phyloP scores from a whole-genome alignment of 2,888 invertebrate genomes.

The Campoplex nolae region DNA sequence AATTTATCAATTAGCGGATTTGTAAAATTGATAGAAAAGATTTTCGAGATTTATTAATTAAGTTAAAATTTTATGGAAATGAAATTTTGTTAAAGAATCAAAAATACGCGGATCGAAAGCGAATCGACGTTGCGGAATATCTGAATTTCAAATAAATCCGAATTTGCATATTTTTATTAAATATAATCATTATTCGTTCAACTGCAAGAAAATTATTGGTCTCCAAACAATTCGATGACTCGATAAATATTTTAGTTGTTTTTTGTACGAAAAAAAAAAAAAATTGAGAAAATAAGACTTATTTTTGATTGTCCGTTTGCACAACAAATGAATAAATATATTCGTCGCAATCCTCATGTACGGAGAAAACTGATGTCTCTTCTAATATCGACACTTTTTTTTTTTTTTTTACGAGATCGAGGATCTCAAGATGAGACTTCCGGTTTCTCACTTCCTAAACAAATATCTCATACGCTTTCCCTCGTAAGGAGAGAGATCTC shows the following conservation, averaged over 20 bases:
- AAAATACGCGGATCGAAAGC: background rate
- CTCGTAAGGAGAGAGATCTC: conserved; percentile 22
- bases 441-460: conserved; percentile 45
- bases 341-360: background rate
- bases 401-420: background rate
- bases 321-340: background rate
- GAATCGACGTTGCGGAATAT: background rate
- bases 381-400: background rate
- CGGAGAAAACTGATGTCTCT: background rate
- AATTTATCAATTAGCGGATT: conserved; percentile 6
- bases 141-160: too few species aligned
- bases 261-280: background rate
- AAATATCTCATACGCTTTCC: conserved; percentile 43
- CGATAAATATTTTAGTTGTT: background rate
- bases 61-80: background rate
- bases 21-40: background rate
- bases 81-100: background rate
- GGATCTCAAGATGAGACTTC: conserved; percentile 43
- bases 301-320: background rate
- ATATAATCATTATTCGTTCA: background rate
- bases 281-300: background rate
- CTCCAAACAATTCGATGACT: background rate
- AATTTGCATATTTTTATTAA: background rate
- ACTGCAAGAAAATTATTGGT: background rate
- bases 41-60: background rate